Evolutionary conservation across 2,888 invertebrate genomes (phyloP).

Genomic region (Nephrotoma appendiculata): DNA sequence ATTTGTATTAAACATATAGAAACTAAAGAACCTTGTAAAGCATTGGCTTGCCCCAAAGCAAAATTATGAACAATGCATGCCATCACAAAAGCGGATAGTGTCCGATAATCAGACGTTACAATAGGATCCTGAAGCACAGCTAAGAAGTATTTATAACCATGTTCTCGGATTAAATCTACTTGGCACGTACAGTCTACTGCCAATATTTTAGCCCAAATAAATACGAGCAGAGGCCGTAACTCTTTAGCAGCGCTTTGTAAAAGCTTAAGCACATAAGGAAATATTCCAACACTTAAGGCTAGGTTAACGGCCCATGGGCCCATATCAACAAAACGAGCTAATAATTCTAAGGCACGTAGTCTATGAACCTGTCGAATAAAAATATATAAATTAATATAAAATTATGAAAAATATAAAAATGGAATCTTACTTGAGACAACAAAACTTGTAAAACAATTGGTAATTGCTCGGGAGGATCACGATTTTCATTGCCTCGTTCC

Average conservation of each 20-base stretch:
- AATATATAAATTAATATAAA: slow-evolving; percentile 42
- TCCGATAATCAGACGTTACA: slow-evolving; percentile 67
- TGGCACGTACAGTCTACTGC: slow-evolving; percentile 94
- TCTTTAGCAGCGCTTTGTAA: slow-evolving; percentile 90
- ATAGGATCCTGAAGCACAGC: slow-evolving; percentile 76
- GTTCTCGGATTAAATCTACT: slow-evolving; percentile 84
- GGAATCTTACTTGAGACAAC: slow-evolving; percentile 37
- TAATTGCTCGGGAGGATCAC: slow-evolving; percentile 88
- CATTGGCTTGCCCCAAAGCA: slow-evolving; percentile 77
- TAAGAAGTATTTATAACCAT: slow-evolving; percentile 89
- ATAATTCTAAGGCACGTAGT: slow-evolving; percentile 80
- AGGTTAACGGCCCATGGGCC: slow-evolving; percentile 94
- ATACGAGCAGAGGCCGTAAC: slow-evolving; percentile 81
- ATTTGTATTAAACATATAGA: slow-evolving; percentile 87
- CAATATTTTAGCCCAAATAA: slow-evolving; percentile 98
- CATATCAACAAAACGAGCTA: slow-evolving; percentile 87
- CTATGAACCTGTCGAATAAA: slow-evolving; percentile 51
- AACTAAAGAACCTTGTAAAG: slow-evolving; percentile 76
- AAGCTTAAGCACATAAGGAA: slow-evolving; percentile 94
- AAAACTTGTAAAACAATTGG: slow-evolving; percentile 92
- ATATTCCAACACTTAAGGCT: slow-evolving; percentile 93
- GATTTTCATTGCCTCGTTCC: slow-evolving; percentile 43
- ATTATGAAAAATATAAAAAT: slow-evolving; percentile 29
- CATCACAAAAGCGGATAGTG: slow-evolving; percentile 88
- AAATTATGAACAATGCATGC: slow-evolving; percentile 87